Conservation (phyloP, 2,888 invertebrate genomes). For the Orchestes rusci region DNA sequence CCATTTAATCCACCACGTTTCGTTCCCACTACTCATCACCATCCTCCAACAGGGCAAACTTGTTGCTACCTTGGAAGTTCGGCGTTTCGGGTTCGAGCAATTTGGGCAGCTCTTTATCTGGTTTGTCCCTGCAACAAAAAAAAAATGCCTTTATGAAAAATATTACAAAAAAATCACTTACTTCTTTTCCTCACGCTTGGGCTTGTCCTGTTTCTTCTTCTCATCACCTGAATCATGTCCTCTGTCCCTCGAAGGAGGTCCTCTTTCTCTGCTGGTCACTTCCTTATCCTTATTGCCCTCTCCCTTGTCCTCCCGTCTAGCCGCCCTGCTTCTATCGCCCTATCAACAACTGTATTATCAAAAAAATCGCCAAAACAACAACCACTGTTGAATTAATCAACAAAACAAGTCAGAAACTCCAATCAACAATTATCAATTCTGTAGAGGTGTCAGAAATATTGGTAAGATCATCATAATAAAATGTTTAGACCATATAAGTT, state of each 20-base stretch:
- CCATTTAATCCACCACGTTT: too few species aligned
- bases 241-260: slow-evolving; percentile 16
- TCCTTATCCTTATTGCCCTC: slow-evolving; percentile 11
- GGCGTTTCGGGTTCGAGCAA: slow-evolving; percentile 66
- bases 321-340: slow-evolving; percentile 22
- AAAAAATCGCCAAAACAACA: too few species aligned
- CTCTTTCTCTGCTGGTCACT: slow-evolving; percentile 11
- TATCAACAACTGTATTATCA: too few species aligned
- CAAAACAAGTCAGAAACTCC: background rate
- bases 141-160: too few species aligned
- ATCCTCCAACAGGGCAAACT: slow-evolving; percentile 64
- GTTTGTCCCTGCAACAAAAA: slow-evolving; percentile 34
- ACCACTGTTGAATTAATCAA: too few species aligned
- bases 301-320: slow-evolving; percentile 4
- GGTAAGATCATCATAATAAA: slow-evolving; percentile 13
- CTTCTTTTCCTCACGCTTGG: slow-evolving; percentile 31
- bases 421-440: slow-evolving; percentile 1
- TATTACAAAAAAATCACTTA: slow-evolving; percentile 14
- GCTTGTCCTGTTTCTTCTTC: slow-evolving; percentile 26
- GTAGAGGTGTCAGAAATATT: slow-evolving; percentile 22
- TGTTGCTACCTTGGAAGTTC: slow-evolving; percentile 70
- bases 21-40: too few species aligned
- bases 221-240: slow-evolving; percentile 23
- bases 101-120: slow-evolving; percentile 58
- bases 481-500: too few species aligned